These are phyloP conservation scores for Tryphoninae sp. DNA, from an alignment of 2,888 invertebrate species.

Conservation along the genomic window DNA sequence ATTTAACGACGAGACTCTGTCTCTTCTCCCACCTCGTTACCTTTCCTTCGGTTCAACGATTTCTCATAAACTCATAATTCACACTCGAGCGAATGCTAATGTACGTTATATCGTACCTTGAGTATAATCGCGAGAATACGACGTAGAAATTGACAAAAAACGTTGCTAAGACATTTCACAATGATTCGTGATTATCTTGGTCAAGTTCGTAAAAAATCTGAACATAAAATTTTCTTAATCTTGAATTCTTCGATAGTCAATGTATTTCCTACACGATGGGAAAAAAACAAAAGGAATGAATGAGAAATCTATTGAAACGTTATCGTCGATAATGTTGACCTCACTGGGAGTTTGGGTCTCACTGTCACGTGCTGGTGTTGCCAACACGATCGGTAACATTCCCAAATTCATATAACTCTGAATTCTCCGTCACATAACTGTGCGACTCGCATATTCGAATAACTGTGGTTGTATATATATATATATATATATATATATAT, in stretches of 20 bases:
- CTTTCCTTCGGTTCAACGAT: constrained; percentile 30
- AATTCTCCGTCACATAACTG: constrained; percentile 38
- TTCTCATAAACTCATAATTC: constrained; percentile 29
- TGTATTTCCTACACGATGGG: too few species aligned
- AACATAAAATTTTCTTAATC: background rate
- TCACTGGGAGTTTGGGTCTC: background rate
- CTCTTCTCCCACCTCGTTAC: constrained; percentile 50
- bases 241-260: background rate
- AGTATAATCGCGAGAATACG: background rate
- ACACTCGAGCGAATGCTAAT: constrained; percentile 21
- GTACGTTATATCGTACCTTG: background rate
- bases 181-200: too few species aligned
- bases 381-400: constrained; percentile 11
- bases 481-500: background rate
- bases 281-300: background rate
- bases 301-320: background rate
- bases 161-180: too few species aligned
- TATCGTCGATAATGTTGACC: constrained; percentile 4
- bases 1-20: constrained; percentile 62
- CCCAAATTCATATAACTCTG: constrained; percentile 24
- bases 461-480: background rate
- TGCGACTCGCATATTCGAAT: constrained; percentile 22
- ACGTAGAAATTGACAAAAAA: background rate
- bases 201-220: background rate
- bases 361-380: constrained; percentile 32